Evolutionary conservation across 2,888 invertebrate species (phyloP), one percentile per base, ranked within the genome.

Genomic region (Mesorhabditis belari): DNA sequence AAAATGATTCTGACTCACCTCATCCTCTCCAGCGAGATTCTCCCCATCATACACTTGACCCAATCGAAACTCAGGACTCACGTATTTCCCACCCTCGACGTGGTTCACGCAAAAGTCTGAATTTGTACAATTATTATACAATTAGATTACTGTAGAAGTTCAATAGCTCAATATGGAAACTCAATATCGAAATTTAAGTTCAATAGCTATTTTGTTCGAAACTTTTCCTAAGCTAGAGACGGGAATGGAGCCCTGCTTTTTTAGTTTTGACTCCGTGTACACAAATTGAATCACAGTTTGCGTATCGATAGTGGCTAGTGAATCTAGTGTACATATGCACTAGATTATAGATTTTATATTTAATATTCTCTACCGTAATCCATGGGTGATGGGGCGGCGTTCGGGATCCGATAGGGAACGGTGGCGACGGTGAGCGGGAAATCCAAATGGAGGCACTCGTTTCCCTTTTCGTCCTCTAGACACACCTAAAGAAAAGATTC

Each of bases 361-460:
- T 5, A 19, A n/a, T 2, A 26, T 21, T 51, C 9, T 49, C 26
- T 61, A 80, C 80, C 80, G 63, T 80, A 79, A 49, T 77, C 75
- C 3, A 80, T 68, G 6, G 71, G 66, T 25, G 77, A 76, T 19
- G 81, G 81, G 3, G 81, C 80, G 2, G 69, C 64, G 63, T 82
- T 82, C 17, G 82, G 81, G 27, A 82, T 82, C 60, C 83, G 73
- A 67, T 81, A 83, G 53, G 89, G 89, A 70, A 88, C 87, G 5
- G 89, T 89, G 49, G 87, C 89, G 67, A 89, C 87, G 55, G 88
- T 88, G 57, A 89, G 85, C 9, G 89, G 89, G 77, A 88, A 88
- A 76, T 87, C 87, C 82, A 89, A 86, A 74, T 87, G 86, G 63
- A 89, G 85, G 70, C 88, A 86, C 75, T 89, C 88, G 52, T 86